Percentiles rank a stretch among this genome's conserved stretches.
Evolutionary conservation across 2,888 invertebrate genomes (phyloP).

Genomic region (Alentia gelatinosa): DNA sequence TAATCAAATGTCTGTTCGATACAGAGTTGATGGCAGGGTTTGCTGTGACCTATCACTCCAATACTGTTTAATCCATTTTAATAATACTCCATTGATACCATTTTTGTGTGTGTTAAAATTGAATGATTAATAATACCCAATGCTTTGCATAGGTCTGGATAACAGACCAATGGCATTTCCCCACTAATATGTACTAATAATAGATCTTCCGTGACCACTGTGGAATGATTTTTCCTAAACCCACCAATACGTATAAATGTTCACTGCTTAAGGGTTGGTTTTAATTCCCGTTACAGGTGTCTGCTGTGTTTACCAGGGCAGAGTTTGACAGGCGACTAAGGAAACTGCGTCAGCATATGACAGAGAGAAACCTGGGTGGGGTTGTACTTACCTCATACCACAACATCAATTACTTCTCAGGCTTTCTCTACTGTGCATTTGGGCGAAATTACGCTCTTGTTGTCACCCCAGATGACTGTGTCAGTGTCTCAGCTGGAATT

Average conservation of each 20-base stretch:
- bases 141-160: too few relatives aligned
- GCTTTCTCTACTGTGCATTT: constrained; percentile 60
- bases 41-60: too few relatives aligned
- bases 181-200: neutral
- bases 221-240: too few relatives aligned
- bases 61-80: too few relatives aligned
- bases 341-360: constrained; percentile 55
- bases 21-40: too few relatives aligned
- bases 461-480: constrained; percentile 55
- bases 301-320: constrained; percentile 39
- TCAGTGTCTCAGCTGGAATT: constrained; percentile 53
- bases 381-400: constrained; percentile 60
- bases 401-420: constrained; percentile 61
- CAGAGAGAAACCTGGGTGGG: constrained; percentile 28
- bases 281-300: constrained; percentile 19
- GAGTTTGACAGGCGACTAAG: constrained; percentile 54
- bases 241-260: too few relatives aligned
- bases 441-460: constrained; percentile 58
- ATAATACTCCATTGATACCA: too few relatives aligned
- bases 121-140: too few relatives aligned
- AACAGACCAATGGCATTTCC: too few relatives aligned
- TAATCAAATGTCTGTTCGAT: too few relatives aligned
- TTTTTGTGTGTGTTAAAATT: too few relatives aligned
- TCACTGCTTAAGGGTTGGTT: neutral
- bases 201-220: neutral